Base-by-base conservation (phyloP, 2,888 invertebrate genomes). In the Linnaemya tessellans region DNA sequence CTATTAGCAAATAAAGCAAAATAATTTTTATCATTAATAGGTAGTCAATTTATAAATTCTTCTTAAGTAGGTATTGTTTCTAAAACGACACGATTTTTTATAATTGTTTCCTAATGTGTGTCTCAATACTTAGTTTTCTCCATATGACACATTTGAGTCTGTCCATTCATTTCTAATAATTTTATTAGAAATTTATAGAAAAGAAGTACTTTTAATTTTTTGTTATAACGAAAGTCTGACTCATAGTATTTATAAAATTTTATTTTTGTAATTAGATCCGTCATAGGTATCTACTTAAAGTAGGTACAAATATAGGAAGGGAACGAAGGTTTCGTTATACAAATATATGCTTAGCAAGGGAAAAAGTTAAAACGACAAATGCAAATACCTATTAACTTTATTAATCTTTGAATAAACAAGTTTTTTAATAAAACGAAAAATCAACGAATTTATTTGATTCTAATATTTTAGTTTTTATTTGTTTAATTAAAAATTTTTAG, bases 381-480 rank as follows among this genome's bases (percentile, higher is more conserved):
- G 35, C 73, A 60, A 71, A 51, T 43, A n/a, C n/a, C n/a, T n/a
- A 58, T 70, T 67, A 30, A 30, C 56, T 70, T 41, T 38, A 41
- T 13, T n/a, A 54, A 18, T 67, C 49, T 35, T 67, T 51, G 35
- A 51, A 20, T 51, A 71, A 71, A 71, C 71, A 71, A 58, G 71
- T 71, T 71, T 71, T 56, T 71, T 56, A 10, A 18, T 13, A 11
- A 43, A 25, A 56, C 18, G 18, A 41, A 43, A 43, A 71, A 30
- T 8, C 58, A 58, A n/a, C n/a, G 30, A n/a, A 58, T 30, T 58
- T 51, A 3, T 51, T 3, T 51, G 51, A 46, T 4, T 15, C 41
- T 41, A 46, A 5, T 46, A n/a, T 18, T 20, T n/a, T 51, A 3
- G 3, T 4, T n/a, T n/a, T 49, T 7, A 49, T n/a, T 49, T 49